Percentiles rank a stretch among this genome's conserved stretches.
Conservation (phyloP, 1,140 invertebrate genomes). For the Campoletis sonorensis region DNA sequence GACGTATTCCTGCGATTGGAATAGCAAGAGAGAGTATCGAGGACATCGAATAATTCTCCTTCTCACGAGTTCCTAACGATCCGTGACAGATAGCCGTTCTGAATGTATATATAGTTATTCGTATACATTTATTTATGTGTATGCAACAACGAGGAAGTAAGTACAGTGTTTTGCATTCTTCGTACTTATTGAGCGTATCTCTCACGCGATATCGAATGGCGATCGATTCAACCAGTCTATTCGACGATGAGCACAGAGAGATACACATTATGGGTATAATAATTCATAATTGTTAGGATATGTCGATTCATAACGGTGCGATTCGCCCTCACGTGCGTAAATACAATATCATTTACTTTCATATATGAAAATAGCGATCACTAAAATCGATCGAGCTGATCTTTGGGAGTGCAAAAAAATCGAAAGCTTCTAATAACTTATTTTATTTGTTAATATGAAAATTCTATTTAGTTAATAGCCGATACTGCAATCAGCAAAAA, state of each 20-base stretch:
- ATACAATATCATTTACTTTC: not conserved
- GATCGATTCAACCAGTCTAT: conserved; percentile 33
- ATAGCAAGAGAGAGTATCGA: conserved; percentile 48
- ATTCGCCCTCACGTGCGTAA: conserved; percentile 4
- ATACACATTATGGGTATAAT: conserved; percentile 35
- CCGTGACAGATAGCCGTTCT: conserved; percentile 56
- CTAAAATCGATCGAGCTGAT: not conserved
- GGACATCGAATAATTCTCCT: conserved; percentile 47
- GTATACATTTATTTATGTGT: conserved; percentile 8
- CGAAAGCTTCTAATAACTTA: not conserved
- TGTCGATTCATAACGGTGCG: not conserved
- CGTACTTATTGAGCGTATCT: conserved; percentile 46
- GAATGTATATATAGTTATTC: not conserved
- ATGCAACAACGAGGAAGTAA: conserved; percentile 42
- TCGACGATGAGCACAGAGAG: conserved; percentile 23
- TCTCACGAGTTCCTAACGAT: conserved; percentile 57
- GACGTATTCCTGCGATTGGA: conserved; percentile 17
- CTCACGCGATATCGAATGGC: conserved; percentile 45
- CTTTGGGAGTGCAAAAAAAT: not conserved
- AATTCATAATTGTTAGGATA: conserved; percentile 42
- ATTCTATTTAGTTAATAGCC: too few relatives aligned
- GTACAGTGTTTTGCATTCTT: conserved; percentile 44
- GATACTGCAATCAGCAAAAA: too few relatives aligned
- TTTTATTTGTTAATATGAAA: too few relatives aligned
- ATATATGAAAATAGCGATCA: not conserved